Percentiles rank a stretch among this genome's conserved stretches.
These are phyloP conservation scores for Drosophila setifemur DNA, from an alignment of 1,140 invertebrate genomes.

Conservation along the genomic window DNA sequence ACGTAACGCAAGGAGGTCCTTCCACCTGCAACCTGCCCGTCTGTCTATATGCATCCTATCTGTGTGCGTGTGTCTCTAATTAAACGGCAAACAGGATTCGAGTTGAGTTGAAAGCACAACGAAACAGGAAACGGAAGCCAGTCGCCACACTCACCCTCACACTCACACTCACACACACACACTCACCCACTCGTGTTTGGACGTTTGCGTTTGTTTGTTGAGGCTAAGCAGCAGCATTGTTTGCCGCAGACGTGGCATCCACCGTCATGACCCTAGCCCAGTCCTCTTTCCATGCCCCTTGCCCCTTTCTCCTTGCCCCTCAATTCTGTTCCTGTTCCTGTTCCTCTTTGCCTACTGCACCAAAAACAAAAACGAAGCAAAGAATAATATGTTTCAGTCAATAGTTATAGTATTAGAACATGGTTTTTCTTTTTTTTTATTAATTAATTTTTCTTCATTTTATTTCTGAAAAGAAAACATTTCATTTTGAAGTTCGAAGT, in stretches of 20 bases:
- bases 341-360: slow-evolving; percentile 1
- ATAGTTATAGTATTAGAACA: too few species aligned
- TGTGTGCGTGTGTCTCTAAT: slow-evolving; percentile 72
- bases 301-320: too few species aligned
- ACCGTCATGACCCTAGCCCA: slow-evolving; percentile 46
- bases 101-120: slow-evolving; percentile 78
- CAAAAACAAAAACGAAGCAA: too few species aligned
- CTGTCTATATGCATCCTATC: neutral
- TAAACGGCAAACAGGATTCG: slow-evolving; percentile 80
- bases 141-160: slow-evolving; percentile 53
- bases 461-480: too few species aligned
- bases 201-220: slow-evolving; percentile 68
- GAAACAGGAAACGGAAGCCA: slow-evolving; percentile 80
- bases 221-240: slow-evolving; percentile 68
- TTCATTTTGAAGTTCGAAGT: too few species aligned
- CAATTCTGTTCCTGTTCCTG: slow-evolving; percentile 3
- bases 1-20: slow-evolving; percentile 34
- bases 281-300: neutral
- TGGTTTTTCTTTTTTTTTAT: too few species aligned
- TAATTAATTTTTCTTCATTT: too few species aligned
- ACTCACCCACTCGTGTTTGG: slow-evolving; percentile 3
- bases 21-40: neutral
- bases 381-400: too few species aligned
- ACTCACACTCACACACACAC: slow-evolving; percentile 10
- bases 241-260: slow-evolving; percentile 45